These are phyloP conservation scores for Ochropleura leucogaster DNA, from an alignment of 2,888 invertebrate species.

Conservation along the genomic window DNA sequence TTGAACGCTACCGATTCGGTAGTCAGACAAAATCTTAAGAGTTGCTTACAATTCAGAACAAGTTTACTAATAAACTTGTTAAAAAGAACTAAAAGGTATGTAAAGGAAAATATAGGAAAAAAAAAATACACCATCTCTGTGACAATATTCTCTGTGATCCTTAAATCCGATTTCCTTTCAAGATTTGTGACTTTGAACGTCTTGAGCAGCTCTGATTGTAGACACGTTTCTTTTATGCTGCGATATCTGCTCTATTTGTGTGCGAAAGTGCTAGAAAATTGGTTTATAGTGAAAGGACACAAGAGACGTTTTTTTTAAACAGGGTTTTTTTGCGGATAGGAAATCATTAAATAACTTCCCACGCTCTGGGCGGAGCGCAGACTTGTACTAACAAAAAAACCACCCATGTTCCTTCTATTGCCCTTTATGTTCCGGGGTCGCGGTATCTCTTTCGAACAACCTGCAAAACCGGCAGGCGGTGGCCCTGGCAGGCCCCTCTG, in stretches of 20 bases:
- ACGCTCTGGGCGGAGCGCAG: too few species aligned
- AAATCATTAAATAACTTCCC: too few species aligned
- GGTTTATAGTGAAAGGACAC: neutral
- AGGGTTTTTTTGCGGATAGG: neutral
- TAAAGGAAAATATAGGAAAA: constrained; percentile 10
- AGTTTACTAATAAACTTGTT: neutral
- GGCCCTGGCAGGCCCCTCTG: too few species aligned
- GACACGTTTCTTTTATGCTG: constrained; percentile 18
- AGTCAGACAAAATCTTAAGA: neutral
- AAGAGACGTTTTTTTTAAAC: neutral
- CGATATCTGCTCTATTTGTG: constrained; percentile 33
- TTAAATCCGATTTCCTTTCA: constrained; percentile 47
- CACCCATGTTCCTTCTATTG: too few species aligned
- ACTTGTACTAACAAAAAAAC: too few species aligned
- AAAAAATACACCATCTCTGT: constrained; percentile 3
- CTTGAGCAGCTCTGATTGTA: constrained; percentile 46
- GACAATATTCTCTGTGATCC: constrained; percentile 28
- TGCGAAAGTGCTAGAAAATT: constrained; percentile 21
- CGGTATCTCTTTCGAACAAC: too few species aligned
- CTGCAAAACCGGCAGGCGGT: too few species aligned
- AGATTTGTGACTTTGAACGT: constrained; percentile 33
- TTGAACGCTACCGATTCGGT: constrained; percentile 3
- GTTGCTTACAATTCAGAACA: neutral
- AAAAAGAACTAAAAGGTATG: neutral
- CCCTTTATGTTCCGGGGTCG: too few species aligned